phyloP scores from a whole-genome alignment of 2,888 invertebrate genomes.

The Pherbina coryleti region DNA sequence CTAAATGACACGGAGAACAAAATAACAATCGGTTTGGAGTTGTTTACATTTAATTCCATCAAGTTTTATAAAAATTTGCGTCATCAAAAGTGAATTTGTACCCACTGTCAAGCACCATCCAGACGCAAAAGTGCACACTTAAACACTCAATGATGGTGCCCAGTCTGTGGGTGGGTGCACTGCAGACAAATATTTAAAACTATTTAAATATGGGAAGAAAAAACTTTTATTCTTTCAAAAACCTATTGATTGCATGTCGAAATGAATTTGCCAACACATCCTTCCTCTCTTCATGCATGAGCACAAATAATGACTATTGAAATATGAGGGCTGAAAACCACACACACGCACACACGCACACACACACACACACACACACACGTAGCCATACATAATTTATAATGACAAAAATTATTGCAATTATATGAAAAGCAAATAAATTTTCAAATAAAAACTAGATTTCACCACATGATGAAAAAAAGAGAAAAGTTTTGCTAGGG shows the following conservation, averaged over 20 bases:
- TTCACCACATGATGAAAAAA: too few relatives aligned
- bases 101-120: background rate
- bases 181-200: background rate
- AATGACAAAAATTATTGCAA: too few relatives aligned
- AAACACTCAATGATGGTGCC: background rate
- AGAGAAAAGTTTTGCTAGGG: too few relatives aligned
- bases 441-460: too few relatives aligned
- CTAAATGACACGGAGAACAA: too few relatives aligned
- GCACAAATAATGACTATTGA: slow-evolving; percentile 6
- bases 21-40: too few relatives aligned
- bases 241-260: slow-evolving; percentile 9
- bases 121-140: background rate
- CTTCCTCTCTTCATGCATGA: too few relatives aligned
- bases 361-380: too few relatives aligned
- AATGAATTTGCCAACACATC: slow-evolving; percentile 25
- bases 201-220: background rate
- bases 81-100: background rate
- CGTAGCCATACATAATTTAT: too few relatives aligned
- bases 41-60: too few relatives aligned
- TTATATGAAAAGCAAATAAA: too few relatives aligned
- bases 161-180: background rate
- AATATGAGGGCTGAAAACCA: background rate
- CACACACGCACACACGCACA: background rate
- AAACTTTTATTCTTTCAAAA: background rate
- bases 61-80: too few relatives aligned